Base-by-base conservation (phyloP, 2,888 invertebrate species). In the Sminthurides aquaticus region DNA sequence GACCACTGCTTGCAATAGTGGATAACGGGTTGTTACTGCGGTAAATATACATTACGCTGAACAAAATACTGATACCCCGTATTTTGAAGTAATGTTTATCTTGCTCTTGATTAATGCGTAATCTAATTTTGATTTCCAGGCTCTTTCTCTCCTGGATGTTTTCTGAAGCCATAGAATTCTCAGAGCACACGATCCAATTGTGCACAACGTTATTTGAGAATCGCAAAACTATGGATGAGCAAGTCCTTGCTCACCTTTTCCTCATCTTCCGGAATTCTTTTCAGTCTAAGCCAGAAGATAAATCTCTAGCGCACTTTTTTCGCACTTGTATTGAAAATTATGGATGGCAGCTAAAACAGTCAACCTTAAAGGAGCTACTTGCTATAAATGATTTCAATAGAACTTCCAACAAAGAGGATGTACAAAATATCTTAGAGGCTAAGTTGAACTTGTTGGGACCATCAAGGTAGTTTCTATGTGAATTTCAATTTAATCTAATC, bases 121-220 rank as follows among this genome's bases (percentile, higher is more conserved):
- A 29, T 28, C 27, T 34, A 58, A 34, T 58, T 58, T 54, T 27
- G 26, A 27, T 57, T 57, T 49, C 1, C 24, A 63, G 63, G n/a
- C n/a, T 52, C 49, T 22, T 24, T 15, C 8, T 64, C 5, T 25
- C 52, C 1, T 63, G 64, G 64, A 58, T 64, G 64, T 5, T 29
- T 1, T 29, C 27, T 18, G 58, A 58, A 25, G 5, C 18, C 1
- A 25, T 58, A 11, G 58, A 58, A 15, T 34, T 64, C 1, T 24
- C 52, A 5, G 1, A 22, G 2, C 28, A 49, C 11, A 5, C 29
- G 5, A 28, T 29, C 1, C 24, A 18, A 5, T 29, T 27, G 20
- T 27, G 52, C 1, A 52, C 48, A 15, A 8, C 34, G 3, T 34
- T 64, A 25, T 20, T 64, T 1, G 58, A 64, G 15, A 54, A 34